Conservation (phyloP, 30 jellyfish, hydroid and myxozoan species). For the Turritopsis dohrnii region DNA sequence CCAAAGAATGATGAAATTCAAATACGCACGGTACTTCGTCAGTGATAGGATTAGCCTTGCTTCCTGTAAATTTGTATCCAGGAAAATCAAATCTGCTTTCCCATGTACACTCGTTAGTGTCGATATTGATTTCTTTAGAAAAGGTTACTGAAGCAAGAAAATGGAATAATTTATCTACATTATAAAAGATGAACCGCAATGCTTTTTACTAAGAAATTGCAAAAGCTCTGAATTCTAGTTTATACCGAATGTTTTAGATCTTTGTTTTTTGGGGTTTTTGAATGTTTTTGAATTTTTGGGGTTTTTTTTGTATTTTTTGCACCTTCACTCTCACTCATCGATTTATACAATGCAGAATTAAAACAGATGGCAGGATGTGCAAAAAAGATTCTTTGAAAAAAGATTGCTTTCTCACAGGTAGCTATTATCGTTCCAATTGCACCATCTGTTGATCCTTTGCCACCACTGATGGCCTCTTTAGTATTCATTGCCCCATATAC, state of each 20-base stretch:
- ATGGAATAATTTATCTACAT: neutral
- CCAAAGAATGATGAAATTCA: neutral
- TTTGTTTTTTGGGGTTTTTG: no score
- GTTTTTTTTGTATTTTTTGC: no score
- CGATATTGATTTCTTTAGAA: neutral
- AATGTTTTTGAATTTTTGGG: no score
- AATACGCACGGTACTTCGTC: neutral
- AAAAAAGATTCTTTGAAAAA: no score
- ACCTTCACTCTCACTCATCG: no score
- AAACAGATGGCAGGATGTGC: no score
- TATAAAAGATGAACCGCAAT: no score
- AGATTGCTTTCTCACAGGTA: conserved; percentile 28
- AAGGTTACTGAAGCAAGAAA: neutral
- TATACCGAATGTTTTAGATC: no score
- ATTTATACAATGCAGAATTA: no score
- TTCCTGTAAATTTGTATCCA: neutral
- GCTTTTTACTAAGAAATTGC: no score
- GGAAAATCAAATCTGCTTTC: neutral
- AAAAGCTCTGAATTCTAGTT: no score
- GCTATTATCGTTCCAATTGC: conserved; percentile 23
- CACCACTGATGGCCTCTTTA: conserved; percentile 41
- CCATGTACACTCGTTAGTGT: neutral
- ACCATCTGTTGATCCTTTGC: conserved; percentile 61
- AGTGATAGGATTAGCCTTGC: no score
- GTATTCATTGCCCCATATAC: neutral